These are phyloP conservation scores for Cyrtorhinus lividipennis DNA, from an alignment of 1,140 invertebrate genomes.

Conservation along the genomic window DNA sequence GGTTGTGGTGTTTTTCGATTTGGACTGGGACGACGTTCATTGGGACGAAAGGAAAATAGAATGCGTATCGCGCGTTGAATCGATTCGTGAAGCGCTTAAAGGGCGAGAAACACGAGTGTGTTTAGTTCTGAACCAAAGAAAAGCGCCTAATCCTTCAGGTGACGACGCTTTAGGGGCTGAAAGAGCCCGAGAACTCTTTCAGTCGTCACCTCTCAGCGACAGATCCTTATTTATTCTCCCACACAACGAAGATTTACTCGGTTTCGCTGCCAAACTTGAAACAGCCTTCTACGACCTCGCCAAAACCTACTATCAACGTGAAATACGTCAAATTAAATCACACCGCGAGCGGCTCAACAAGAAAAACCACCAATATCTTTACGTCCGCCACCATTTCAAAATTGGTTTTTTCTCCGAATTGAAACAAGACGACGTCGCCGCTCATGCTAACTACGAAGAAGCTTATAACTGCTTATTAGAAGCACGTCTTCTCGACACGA, in stretches of 20 bases:
- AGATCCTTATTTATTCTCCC: slow-evolving; percentile 84
- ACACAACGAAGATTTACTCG: slow-evolving; percentile 66
- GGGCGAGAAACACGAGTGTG: slow-evolving; percentile 75
- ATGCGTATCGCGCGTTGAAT: slow-evolving; percentile 74
- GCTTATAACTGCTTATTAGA: slow-evolving; percentile 81
- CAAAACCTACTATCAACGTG: slow-evolving; percentile 80
- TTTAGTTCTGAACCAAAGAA: slow-evolving; percentile 77
- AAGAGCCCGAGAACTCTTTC: slow-evolving; percentile 72
- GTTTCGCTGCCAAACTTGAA: slow-evolving; percentile 64
- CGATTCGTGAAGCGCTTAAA: slow-evolving; percentile 43
- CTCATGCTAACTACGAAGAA: slow-evolving; percentile 77
- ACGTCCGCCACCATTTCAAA: slow-evolving; percentile 94
- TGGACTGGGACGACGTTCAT: slow-evolving; percentile 88
- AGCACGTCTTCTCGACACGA: slow-evolving; percentile 72
- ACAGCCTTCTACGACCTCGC: slow-evolving; percentile 85
- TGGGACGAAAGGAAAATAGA: slow-evolving; percentile 92
- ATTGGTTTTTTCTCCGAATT: slow-evolving; percentile 51
- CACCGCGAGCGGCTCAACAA: slow-evolving; percentile 86
- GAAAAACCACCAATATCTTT: slow-evolving; percentile 77
- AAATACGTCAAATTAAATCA: slow-evolving; percentile 71
- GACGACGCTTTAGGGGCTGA: slow-evolving; percentile 69
- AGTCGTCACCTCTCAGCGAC: slow-evolving; percentile 76
- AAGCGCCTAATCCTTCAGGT: slow-evolving; percentile 51
- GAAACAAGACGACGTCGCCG: slow-evolving; percentile 54
- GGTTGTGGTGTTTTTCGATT: slow-evolving; percentile 86